These are phyloP conservation scores for Elgaria multicarinata DNA, from an alignment of 2,113 vertebrate species.

Conservation along the genomic window DNA sequence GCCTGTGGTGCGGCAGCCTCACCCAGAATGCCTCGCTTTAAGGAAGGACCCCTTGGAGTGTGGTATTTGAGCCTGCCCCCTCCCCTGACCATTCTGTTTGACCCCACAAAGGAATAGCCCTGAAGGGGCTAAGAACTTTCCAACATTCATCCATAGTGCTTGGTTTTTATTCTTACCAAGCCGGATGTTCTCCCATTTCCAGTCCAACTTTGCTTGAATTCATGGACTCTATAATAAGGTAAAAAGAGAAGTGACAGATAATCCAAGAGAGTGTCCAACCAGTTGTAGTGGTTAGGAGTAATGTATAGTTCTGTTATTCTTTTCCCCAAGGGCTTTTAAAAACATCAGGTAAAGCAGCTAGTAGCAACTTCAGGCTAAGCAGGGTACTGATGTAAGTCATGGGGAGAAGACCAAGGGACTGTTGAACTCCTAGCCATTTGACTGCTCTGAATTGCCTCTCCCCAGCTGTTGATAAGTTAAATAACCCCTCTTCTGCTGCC, in stretches of 20 bases:
- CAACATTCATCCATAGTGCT: background rate
- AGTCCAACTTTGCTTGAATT: background rate
- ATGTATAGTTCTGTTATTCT: background rate
- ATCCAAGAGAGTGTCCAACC: background rate
- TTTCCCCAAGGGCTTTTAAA: background rate
- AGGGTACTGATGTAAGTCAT: background rate
- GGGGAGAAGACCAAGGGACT: background rate
- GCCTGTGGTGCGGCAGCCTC: no score
- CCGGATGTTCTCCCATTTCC: no score
- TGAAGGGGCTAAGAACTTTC: conserved; percentile 7
- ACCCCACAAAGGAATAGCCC: no score
- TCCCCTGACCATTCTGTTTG: no score
- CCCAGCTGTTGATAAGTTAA: background rate
- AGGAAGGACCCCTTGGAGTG: no score
- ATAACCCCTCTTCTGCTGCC: background rate
- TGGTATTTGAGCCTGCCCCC: no score
- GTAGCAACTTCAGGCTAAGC: background rate
- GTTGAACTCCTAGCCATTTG: background rate
- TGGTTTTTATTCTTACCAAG: background rate
- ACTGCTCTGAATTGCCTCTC: background rate
- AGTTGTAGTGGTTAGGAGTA: background rate
- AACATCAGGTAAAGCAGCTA: background rate
- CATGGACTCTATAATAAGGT: background rate
- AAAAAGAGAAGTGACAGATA: background rate
- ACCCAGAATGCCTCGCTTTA: no score